phyloP scores from a whole-genome alignment of 2,888 invertebrate species.

The Coelopa pilipes region DNA sequence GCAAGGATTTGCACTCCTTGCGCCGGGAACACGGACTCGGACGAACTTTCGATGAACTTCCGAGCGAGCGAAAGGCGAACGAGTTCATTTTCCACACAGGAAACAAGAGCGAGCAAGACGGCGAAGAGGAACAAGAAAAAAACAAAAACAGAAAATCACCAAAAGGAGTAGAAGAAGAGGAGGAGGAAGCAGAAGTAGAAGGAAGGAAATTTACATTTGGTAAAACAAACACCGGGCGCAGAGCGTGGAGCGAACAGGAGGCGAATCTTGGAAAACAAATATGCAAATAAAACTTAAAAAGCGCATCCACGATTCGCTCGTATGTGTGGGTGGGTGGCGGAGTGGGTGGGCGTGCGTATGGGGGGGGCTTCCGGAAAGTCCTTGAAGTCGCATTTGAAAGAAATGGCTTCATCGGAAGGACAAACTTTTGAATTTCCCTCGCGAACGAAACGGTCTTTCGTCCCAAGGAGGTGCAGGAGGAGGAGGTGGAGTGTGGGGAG shows the following conservation, averaged over 20 bases:
- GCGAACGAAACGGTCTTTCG: neutral
- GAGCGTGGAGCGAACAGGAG: conserved; percentile 13
- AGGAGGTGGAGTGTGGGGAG: too few species aligned
- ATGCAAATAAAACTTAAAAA: conserved; percentile 22
- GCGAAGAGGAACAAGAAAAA: too few species aligned
- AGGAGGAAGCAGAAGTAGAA: too few species aligned
- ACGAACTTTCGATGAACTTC: neutral
- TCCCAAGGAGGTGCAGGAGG: neutral
- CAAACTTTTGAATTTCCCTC: conserved; percentile 61
- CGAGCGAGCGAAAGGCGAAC: conserved; percentile 1
- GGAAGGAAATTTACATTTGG: conserved; percentile 31
- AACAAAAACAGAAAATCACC: too few species aligned
- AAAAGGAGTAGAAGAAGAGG: too few species aligned
- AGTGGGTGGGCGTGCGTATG: conserved; percentile 47
- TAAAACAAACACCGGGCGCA: conserved; percentile 34
- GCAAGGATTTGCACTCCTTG: too few species aligned
- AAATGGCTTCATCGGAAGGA: conserved; percentile 54
- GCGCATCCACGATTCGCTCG: neutral
- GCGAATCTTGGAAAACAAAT: conserved; percentile 22
- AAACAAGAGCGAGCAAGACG: neutral
- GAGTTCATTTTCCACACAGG: neutral
- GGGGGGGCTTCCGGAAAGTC: conserved; percentile 46
- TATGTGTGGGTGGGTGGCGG: conserved; percentile 7
- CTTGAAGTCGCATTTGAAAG: conserved; percentile 51
- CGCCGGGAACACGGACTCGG: neutral